Evolutionary conservation across 2,888 invertebrate species (phyloP).

Genomic region (Xestia rhomboidea): DNA sequence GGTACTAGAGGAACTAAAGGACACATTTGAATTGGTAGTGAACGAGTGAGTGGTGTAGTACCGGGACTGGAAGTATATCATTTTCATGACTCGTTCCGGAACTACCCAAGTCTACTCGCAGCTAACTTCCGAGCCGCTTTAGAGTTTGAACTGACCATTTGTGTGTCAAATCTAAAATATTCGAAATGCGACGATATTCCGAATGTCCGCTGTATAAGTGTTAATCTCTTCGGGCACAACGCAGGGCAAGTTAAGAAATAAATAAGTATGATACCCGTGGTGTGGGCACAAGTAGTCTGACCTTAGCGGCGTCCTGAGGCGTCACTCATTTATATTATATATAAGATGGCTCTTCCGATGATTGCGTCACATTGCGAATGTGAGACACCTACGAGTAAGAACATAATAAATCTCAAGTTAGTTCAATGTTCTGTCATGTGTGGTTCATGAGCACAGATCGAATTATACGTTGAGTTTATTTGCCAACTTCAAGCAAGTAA

Average conservation of each 20-base stretch:
- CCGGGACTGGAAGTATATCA: too few species aligned
- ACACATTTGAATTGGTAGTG: too few species aligned
- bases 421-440: neutral
- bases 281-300: constrained; percentile 28
- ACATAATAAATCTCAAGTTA: neutral
- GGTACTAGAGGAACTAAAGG: too few species aligned
- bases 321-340: constrained; percentile 40
- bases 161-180: neutral
- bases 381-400: neutral
- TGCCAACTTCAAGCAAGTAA: neutral
- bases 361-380: constrained; percentile 15
- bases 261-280: constrained; percentile 5
- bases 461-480: neutral
- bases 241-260: constrained; percentile 11
- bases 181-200: neutral
- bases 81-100: too few species aligned
- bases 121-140: too few species aligned
- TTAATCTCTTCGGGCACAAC: neutral
- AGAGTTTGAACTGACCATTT: too few species aligned
- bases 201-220: neutral
- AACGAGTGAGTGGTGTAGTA: too few species aligned
- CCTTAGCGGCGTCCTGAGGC: constrained; percentile 26
- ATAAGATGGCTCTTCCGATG: constrained; percentile 34
- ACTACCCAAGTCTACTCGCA: too few species aligned
- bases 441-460: too few species aligned